Conservation (phyloP, 2,888 invertebrate genomes). For the Parnassius smintheus region DNA sequence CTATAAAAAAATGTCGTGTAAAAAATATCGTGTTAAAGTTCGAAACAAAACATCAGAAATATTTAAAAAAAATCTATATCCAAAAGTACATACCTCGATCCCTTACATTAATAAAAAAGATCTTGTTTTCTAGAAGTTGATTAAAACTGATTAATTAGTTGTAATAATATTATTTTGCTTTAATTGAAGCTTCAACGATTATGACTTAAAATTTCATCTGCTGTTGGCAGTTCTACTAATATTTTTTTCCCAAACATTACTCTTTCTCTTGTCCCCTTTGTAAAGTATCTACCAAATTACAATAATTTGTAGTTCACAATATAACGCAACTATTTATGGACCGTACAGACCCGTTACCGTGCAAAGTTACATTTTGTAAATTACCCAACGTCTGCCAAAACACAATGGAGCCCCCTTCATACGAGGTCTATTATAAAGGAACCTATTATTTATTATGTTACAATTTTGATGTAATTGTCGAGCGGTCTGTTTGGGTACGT, state of each 20-base stretch:
- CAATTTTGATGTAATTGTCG: conserved; percentile 70
- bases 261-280: conserved; percentile 42
- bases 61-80: no score
- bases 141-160: not conserved
- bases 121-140: not conserved
- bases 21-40: no score
- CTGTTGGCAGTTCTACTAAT: conserved; percentile 23
- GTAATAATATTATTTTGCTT: not conserved
- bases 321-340: conserved; percentile 65
- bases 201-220: conserved; percentile 25
- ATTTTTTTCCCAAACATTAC: conserved; percentile 6
- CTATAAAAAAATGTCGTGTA: no score
- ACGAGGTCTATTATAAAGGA: conserved; percentile 69
- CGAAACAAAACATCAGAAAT: no score
- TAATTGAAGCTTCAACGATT: conserved; percentile 16
- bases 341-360: conserved; percentile 42
- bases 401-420: conserved; percentile 63
- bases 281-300: conserved; percentile 60
- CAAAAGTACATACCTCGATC: no score
- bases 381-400: conserved; percentile 56
- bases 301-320: conserved; percentile 68
- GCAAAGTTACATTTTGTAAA: conserved; percentile 61
- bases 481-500: conserved; percentile 13
- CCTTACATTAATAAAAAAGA: no score
- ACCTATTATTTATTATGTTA: conserved; percentile 71